A percentile compares a stretch with the other conserved stretches of the same genome.
Conservation (phyloP, 2,888 invertebrate species). For the Globia sparganii region DNA sequence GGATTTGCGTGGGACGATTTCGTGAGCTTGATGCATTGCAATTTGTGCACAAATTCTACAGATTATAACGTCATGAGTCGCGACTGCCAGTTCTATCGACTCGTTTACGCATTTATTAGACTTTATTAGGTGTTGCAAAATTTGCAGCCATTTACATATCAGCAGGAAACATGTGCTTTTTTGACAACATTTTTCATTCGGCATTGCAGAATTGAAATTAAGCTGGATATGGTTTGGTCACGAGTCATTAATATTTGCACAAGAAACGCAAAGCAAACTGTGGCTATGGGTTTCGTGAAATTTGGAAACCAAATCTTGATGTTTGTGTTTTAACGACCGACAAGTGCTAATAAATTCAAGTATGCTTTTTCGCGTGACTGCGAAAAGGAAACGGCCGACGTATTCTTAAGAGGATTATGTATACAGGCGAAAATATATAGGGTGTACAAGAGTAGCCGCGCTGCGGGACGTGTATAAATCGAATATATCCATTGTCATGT, state of each 20-base stretch:
- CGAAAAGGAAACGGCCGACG: slow-evolving; percentile 47
- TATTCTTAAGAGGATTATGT: slow-evolving; percentile 49
- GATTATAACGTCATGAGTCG: slow-evolving; percentile 66
- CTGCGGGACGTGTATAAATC: slow-evolving; percentile 84
- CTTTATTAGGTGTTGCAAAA: slow-evolving; percentile 59
- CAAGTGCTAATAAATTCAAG: slow-evolving; percentile 64
- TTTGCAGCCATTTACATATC: slow-evolving; percentile 36
- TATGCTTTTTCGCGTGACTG: slow-evolving; percentile 51
- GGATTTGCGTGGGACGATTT: slow-evolving; percentile 73
- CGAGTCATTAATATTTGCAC: slow-evolving; percentile 28
- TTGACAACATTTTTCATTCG: slow-evolving; percentile 12
- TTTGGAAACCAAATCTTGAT: slow-evolving; percentile 48
- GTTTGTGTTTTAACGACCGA: slow-evolving; percentile 50
- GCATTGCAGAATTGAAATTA: slow-evolving; percentile 32
- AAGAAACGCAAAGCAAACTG: slow-evolving; percentile 18
- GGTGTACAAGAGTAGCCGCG: slow-evolving; percentile 73
- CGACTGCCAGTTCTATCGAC: slow-evolving; percentile 58
- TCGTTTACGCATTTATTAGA: slow-evolving; percentile 55
- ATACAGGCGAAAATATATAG: slow-evolving; percentile 62
- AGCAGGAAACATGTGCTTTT: slow-evolving; percentile 32
- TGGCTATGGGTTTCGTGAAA: slow-evolving; percentile 26
- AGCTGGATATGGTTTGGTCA: slow-evolving; percentile 4
- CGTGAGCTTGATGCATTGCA: slow-evolving; percentile 73
- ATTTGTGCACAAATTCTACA: slow-evolving; percentile 70
- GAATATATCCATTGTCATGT: slow-evolving; percentile 84